Evolutionary conservation across 2,888 invertebrate species (phyloP), one percentile per base, ranked within the genome.

Genomic region (Scotopteryx bipunctaria): DNA sequence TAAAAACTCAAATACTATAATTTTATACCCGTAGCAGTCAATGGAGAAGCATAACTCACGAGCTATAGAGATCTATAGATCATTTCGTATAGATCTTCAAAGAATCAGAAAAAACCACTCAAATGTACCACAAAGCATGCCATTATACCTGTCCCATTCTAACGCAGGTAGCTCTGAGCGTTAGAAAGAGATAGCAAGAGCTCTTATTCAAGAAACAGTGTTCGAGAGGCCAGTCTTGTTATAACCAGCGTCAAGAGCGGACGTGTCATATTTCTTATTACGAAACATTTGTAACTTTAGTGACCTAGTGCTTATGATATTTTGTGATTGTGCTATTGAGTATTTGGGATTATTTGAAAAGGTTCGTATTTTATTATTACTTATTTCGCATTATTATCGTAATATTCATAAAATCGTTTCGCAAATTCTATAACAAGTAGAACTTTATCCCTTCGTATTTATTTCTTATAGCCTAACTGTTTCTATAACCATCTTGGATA

Each of bases 51-150:
- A 88, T 89, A 89, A 83, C 78, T 89, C 89, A 89, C 88, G 67
- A 11, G 62, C 74, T 78, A 76, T 81, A 83, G 76, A 67, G 79
- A 80, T 82, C 84, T 86, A 84, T 83, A 82, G 76, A 83, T 83
- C 80, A 73, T 81, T 57, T 17, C 42, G 48, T 61, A 82, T 80
- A 82, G 80, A 83, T 81, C 80, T 67, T 59, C 66, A 68, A 77
- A 85, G 86, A 83, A 83, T 86, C 79, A 81, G 76, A 82, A 85
- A 87, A 87, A 86, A 84, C 76, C 66, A 78, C 69, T 68, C 72
- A 70, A 72, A 76, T 62, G 71, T 64, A 74, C 82, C 81, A 83
- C 83, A 83, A 86, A 83, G 89, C 88, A 87, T 87, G 81, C 87
- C 88, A 83, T 79, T 86, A 71, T 81, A 67, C 56, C 78, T 51